Evolutionary conservation across 2,888 invertebrate genomes (phyloP), one percentile per base, ranked within the genome.

Genomic region (Meganola albula): DNA sequence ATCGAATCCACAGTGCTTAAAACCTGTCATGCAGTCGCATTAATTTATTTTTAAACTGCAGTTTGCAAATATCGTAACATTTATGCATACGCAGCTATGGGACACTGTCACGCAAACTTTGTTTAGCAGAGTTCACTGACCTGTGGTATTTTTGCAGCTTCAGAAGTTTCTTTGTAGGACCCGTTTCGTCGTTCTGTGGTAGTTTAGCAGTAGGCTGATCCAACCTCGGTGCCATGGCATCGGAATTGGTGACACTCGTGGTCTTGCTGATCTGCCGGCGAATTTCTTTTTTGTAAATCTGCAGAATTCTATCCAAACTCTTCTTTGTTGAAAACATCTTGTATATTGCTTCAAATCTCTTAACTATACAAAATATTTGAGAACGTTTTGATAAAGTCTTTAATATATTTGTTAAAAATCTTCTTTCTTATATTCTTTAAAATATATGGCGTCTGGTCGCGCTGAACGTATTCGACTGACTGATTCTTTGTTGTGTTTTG

Each of bases 241-340:
- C 89, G 30, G 88, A 89, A 61, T 89, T 89, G 8, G 88, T 87
- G 26, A 87, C 87, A 59, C 88, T 88, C 10, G 88, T 87, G 0
- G 89, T 89, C 70, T 89, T 90, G 69, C 88, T 89, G 48, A 90
- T 90, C 40, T 84, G 79, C 41, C 87, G 73, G 53, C 82, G 75
- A 31, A 85, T 58, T 53, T 85, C 85, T 53, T 78, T 76, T 56
- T 73, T 79, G 60, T 82, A 84, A 27, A 73, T 59, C 50, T 78
- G 75, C 31, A 82, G 50, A 35, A 83, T 54, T 54, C 60, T 76
- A 28, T 80, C 80, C 52, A 79, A 59, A 53, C 75, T 74, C 53
- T 73, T 79, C 66, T 67, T 75, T 24, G 83, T 67, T 7, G 76
- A 70, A 58, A 75, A 80, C 86, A 86, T 85, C 42, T 63, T 76